phyloP scores from a whole-genome alignment of 2,888 invertebrate genomes.

The Lumbricus terrestris region DNA sequence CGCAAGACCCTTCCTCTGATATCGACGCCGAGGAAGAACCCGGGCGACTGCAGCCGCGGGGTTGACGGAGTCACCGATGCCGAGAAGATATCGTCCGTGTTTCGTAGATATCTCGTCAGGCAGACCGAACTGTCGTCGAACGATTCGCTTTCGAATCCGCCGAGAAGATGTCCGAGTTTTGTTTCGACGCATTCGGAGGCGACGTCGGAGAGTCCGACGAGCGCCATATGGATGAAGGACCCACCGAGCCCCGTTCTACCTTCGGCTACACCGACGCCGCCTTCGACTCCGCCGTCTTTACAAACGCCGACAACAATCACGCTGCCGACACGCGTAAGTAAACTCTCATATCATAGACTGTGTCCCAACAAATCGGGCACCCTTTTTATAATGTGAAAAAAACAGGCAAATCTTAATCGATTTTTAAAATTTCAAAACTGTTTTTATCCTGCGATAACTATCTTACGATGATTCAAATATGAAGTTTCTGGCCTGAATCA shows the following conservation, averaged over 20 bases:
- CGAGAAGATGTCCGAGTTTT: neutral
- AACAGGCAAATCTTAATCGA: no score
- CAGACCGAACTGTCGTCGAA: slow-evolving; percentile 11
- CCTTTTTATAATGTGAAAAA: no score
- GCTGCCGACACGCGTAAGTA: neutral
- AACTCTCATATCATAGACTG: no score
- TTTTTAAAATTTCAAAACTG: no score
- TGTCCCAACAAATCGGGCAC: no score
- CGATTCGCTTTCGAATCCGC: neutral
- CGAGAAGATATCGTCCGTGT: neutral
- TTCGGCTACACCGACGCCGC: neutral
- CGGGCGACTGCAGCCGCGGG: neutral
- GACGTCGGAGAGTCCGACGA: neutral
- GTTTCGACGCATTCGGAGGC: neutral
- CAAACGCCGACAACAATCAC: neutral
- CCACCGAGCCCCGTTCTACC: neutral
- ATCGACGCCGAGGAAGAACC: neutral
- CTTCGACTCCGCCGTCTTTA: neutral
- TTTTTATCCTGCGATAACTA: no score
- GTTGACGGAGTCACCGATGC: neutral
- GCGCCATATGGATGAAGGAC: neutral
- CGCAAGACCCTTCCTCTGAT: neutral
- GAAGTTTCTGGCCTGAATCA: no score
- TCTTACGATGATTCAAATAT: no score
- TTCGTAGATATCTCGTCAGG: neutral